Conservation (phyloP, 2,113 vertebrate species). For the Cebus imitator region DNA sequence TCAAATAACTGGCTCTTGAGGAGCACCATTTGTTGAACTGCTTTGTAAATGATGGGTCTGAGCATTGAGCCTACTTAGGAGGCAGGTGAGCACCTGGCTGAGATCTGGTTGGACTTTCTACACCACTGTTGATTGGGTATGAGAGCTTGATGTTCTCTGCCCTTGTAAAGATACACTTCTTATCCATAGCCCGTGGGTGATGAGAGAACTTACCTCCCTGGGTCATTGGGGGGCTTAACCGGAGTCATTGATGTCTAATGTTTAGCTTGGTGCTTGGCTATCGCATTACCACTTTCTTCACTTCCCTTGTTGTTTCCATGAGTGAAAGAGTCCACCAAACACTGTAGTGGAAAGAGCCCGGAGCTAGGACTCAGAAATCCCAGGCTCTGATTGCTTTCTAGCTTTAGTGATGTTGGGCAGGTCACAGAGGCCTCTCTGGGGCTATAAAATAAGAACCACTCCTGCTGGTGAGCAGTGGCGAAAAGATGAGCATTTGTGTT, state of each 20-base stretch:
- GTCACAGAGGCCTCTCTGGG: background rate
- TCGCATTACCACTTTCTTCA: background rate
- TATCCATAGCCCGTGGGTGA: background rate
- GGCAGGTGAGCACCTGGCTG: background rate
- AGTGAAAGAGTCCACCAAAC: background rate
- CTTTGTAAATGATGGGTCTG: background rate
- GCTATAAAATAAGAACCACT: background rate
- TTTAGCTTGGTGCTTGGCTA: background rate
- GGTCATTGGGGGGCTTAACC: too few species aligned
- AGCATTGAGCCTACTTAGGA: background rate
- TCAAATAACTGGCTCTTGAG: background rate
- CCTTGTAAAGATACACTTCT: background rate
- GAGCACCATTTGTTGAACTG: background rate
- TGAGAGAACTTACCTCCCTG: background rate
- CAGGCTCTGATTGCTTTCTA: background rate
- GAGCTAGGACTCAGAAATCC: background rate
- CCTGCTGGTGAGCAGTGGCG: background rate
- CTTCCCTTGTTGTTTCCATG: background rate
- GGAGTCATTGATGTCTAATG: background rate
- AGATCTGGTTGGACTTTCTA: background rate
- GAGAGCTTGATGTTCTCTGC: background rate
- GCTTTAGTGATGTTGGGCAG: background rate
- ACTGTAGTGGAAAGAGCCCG: background rate
- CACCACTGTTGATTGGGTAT: background rate
- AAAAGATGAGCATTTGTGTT: background rate